Evolutionary conservation across 2,113 vertebrate genomes (phyloP).

Genomic region (Eidolon helvum): DNA sequence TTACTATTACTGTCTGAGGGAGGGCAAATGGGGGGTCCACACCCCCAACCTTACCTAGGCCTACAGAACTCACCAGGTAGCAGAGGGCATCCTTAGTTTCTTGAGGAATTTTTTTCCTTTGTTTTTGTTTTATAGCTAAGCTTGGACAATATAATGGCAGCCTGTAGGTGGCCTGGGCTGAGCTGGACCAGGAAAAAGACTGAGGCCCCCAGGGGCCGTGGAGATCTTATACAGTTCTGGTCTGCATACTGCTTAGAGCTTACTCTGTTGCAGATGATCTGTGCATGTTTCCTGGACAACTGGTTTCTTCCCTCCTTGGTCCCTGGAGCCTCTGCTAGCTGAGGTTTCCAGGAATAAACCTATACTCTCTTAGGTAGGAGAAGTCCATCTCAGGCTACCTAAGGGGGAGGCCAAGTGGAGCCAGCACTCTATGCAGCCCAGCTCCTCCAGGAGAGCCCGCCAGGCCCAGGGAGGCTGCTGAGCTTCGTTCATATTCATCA

Average conservation of each 20-base stretch:
- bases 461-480: not conserved
- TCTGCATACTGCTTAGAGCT: not conserved
- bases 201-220: not conserved
- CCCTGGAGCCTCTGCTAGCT: not conserved
- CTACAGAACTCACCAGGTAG: not conserved
- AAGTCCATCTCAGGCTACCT: not conserved
- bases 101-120: not conserved
- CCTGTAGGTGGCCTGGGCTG: not conserved
- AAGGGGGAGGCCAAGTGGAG: not conserved
- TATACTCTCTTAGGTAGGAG: not conserved
- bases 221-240: not conserved
- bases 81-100: not conserved
- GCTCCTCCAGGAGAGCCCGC: not conserved
- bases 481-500: slow-evolving; percentile 61
- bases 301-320: not conserved
- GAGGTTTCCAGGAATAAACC: not conserved
- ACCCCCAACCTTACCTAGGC: not conserved
- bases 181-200: not conserved
- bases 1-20: not conserved
- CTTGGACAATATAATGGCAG: not conserved
- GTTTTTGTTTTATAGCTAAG: not conserved
- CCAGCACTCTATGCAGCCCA: not conserved
- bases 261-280: not conserved
- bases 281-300: not conserved
- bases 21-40: not conserved